Evolutionary conservation across 2,888 invertebrate species (phyloP), one percentile per base, ranked within the genome.

Genomic region (Entomobrya multifasciata): DNA sequence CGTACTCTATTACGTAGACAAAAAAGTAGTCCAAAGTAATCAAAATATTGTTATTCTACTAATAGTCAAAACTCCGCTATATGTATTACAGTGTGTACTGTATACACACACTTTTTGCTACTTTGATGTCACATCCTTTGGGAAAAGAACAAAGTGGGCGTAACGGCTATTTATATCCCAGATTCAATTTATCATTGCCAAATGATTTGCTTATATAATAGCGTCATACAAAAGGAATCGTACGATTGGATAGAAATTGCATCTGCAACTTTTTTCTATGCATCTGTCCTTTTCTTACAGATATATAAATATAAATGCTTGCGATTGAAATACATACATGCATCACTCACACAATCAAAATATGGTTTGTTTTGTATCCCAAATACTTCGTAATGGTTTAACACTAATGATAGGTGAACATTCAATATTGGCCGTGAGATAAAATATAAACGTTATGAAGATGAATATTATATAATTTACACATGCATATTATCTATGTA

Each of bases 91-190:
- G n/a, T n/a, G n/a, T n/a, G n/a, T n/a, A 10, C 20, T 30, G n/a
- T 41, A 15, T 17, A 41, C 41, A 41, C 41, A 10, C 20, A 13
- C 41, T 65, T 57, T 57, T 30, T 78, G 65, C 55, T 72, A 72
- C n/a, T n/a, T 72, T 81, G 72, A 81, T 81, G 81, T 81, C 81
- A 82, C 74, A 82, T 82, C 82, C 82, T 72, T 74, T 82, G 82
- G 82, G 82, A 82, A 82, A 72, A 74, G 30, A 41, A 82, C 62
- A 62, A 82, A 74, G 72, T 82, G 82, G 82, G 82, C 82, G 82
- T 82, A 82, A 82, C 82, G 74, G 74, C 82, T 74, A 82, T 74
- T 82, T 82, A 49, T 82, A 74, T 82, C 72, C 74, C 11, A 57
- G 74, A 72, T 62, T 82, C 49, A 72, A 82, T 82, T 82, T 74